Evolutionary conservation across 1,140 invertebrate genomes (phyloP), one percentile per base, ranked within the genome.

Genomic region (Sitodiplosis mosellana): DNA sequence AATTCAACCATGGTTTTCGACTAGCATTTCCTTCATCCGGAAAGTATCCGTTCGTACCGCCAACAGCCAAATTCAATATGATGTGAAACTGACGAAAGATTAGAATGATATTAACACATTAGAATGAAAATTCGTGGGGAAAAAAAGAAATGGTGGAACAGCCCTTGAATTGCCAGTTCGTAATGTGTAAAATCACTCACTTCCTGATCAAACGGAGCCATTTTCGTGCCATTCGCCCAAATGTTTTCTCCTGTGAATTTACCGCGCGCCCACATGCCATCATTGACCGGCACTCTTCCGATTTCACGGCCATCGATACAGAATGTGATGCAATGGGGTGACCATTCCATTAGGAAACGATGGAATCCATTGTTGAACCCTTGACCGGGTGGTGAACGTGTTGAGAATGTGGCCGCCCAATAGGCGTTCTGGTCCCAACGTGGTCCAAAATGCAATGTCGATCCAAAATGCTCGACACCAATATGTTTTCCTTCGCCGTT

Each of bases 401-500:
- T 43, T 47, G 20, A 34, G 33, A 34, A 45, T 63, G 42, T 63
- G 47, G 59, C 59, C 70, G 47, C 72, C 27, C 27, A 27, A 27
- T 27, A 27, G 8, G 59, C 65, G 54, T 80, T 75, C 17, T 66
- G 54, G 77, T 76, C 52, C 59, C 33, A 48, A 61, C 0, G 45
- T 52, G 12, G 57, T 14, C 77, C 78, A 54, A 69, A 81, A 55
- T 81, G 78, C 7, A 81, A 60, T 0, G 77, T 79, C 4, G 70
- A 70, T 1, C 64, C 68, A 0, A 72, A 61, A 50, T 70, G 69
- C 46, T 78, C 69, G 1, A 64, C 65, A 2, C 78, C 78, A 53
- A 77, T 71, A 40, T 40, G 14, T n/a, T 15, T 40, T 40, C 37
- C 37, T 5, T 27, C 27, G 69, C 64, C 6, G 54, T 61, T 6